Evolutionary conservation across 2,888 invertebrate species (phyloP).

Genomic region (Euclidia mi): DNA sequence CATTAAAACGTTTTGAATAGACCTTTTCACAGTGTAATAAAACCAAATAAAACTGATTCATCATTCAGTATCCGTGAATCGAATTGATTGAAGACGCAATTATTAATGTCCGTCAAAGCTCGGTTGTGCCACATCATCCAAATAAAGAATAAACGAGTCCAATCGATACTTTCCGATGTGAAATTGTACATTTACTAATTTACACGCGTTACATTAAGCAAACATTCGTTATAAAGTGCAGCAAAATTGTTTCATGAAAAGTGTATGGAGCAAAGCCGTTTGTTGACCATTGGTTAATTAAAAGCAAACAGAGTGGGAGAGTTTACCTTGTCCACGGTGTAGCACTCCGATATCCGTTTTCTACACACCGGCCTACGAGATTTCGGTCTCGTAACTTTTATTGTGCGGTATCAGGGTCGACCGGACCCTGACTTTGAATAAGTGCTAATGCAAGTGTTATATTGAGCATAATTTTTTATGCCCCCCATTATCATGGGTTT

Average conservation of each 20-base stretch:
- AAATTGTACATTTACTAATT: conserved; percentile 47
- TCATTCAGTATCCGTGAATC: conserved; percentile 56
- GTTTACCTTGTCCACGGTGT: conserved; percentile 78
- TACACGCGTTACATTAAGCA: conserved; percentile 57
- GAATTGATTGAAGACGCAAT: conserved; percentile 64
- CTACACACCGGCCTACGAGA: conserved; percentile 48
- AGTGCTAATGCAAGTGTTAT: conserved; percentile 61
- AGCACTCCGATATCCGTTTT: conserved; percentile 62
- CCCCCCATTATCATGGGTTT: conserved; percentile 23
- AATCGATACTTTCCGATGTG: conserved; percentile 48
- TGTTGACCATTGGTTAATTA: conserved; percentile 88
- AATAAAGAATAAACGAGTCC: conserved; percentile 40
- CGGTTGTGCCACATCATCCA: conserved; percentile 48
- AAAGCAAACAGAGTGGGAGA: conserved; percentile 80
- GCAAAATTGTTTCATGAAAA: conserved; percentile 85
- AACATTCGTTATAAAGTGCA: conserved; percentile 76
- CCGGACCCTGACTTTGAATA: conserved; percentile 50
- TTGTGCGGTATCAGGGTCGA: conserved; percentile 34
- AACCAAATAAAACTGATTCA: conserved; percentile 63
- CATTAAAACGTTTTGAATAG: conserved; percentile 58
- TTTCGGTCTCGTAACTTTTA: no score
- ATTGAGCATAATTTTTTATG: conserved; percentile 53
- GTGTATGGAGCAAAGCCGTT: conserved; percentile 76
- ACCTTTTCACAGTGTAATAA: conserved; percentile 51
- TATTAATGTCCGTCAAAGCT: conserved; percentile 57